Base-by-base conservation (phyloP, 2,888 invertebrate species). In the Cryptus viduatorius region DNA sequence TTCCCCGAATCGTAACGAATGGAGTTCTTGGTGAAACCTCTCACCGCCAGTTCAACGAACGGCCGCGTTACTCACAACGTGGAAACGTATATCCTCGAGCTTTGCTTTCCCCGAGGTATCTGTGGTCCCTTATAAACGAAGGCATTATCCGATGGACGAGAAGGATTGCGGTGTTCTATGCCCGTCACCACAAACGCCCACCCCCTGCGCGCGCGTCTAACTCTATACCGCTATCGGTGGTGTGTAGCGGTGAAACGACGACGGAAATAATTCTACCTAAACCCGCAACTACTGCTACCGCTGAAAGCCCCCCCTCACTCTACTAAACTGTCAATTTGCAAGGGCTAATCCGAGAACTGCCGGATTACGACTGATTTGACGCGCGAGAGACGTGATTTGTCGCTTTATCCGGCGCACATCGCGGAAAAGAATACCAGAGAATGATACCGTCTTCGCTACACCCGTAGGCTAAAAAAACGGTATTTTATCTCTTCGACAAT, bases 141-240 rank as follows among this genome's bases (percentile, higher is more conserved):
- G 37, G 73, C 61, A 73, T 79, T 83, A 83, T 82, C 83, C 68
- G 75, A 64, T 37, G 69, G 61, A 65, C 31, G 50, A 69, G 64
- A 64, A 69, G 73, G 73, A 64, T 75, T 79, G 73, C 64, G 75
- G 69, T 61, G 69, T 69, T 79, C 61, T 64, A 69, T 46, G 69
- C 73, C 61, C 29, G 31, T 61, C 31, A 73, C 78, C 73, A 48
- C 78, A 73, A 67, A 56, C 68, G 29, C 61, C 29, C 61, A n/a
- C n/a, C 61, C 31, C 29, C 29, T 2, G 7, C 64, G 37, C 71
- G 31, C 71, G 14, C 37, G 5, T 29, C 29, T 14, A 24, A 24
- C 29, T 68, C 46, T 46, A 24, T 7, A 46, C 72, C 24, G 19
- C 24, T 59, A 19, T 56, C 44, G 46, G 24, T 24, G 19, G 31